phyloP scores from a whole-genome alignment of 2,797 vertebrate species.

The Nannoperca australis region DNA sequence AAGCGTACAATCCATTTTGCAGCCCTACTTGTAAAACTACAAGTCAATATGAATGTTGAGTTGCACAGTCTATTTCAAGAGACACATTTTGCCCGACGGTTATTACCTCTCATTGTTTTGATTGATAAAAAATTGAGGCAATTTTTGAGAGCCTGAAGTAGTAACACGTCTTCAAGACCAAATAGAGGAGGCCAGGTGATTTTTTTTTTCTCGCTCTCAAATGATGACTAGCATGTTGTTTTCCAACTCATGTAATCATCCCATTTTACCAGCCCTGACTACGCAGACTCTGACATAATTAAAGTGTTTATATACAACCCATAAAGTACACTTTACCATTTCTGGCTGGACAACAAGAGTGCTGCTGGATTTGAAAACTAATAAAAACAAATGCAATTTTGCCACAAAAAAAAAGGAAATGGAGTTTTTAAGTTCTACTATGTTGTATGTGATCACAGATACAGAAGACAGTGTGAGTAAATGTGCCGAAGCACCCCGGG shows the following conservation, averaged over 20 bases:
- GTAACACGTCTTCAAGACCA: conserved; percentile 71
- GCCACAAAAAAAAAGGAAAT: conserved; percentile 54
- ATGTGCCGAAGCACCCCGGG: not conserved
- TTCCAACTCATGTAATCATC: conserved; percentile 81
- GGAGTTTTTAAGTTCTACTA: conserved; percentile 28
- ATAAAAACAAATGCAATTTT: conserved; percentile 65
- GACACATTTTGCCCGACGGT: conserved; percentile 68
- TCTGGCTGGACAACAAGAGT: conserved; percentile 60
- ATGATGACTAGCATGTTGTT: conserved; percentile 84
- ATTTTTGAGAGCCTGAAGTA: conserved; percentile 83
- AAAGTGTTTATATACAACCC: conserved; percentile 74
- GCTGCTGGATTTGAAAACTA: conserved; percentile 48
- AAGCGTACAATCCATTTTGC: conserved; percentile 63
- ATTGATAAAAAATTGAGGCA: conserved; percentile 88
- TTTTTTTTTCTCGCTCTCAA: conserved; percentile 38
- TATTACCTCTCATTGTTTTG: conserved; percentile 86
- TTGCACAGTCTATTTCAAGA: conserved; percentile 74
- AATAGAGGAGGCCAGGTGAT: conserved; percentile 69
- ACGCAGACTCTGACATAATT: conserved; percentile 73
- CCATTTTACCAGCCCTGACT: conserved; percentile 77
- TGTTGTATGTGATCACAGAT: conserved; percentile 17
- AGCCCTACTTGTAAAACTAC: conserved; percentile 42
- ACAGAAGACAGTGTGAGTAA: not conserved
- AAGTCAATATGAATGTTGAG: conserved; percentile 58
- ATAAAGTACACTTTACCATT: conserved; percentile 67